Percentiles rank a stretch among this genome's conserved stretches.
Conservation (phyloP, 1,140 invertebrate species). For the Drosophila orena region DNA sequence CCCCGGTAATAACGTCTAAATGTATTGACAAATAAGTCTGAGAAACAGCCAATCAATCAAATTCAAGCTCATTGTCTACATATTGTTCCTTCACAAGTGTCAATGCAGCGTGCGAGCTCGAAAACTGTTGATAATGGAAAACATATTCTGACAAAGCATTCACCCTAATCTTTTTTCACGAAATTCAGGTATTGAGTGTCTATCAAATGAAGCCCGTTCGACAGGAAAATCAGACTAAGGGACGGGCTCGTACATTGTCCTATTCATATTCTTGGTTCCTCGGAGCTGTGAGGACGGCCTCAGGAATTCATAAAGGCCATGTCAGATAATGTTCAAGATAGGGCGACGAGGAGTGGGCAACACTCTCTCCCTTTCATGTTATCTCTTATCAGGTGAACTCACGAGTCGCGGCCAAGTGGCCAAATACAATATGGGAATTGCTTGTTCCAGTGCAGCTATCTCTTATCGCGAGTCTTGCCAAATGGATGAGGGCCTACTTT, state of each 20-base stretch:
- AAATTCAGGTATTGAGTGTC: neutral
- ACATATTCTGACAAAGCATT: neutral
- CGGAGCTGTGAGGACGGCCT: slow-evolving; percentile 10
- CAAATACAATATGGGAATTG: slow-evolving; percentile 30
- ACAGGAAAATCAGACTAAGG: neutral
- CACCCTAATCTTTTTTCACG: neutral
- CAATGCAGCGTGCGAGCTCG: neutral
- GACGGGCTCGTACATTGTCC: slow-evolving; percentile 1
- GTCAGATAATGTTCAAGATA: slow-evolving; percentile 41
- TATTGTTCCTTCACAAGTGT: neutral
- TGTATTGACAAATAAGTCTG: neutral
- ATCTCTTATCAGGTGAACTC: slow-evolving; percentile 34
- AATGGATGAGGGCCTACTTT: slow-evolving; percentile 51
- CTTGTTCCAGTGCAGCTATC: slow-evolving; percentile 45
- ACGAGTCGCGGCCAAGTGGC: slow-evolving; percentile 14
- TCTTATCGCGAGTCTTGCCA: slow-evolving; percentile 40
- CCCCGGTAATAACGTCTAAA: too few species aligned
- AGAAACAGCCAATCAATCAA: neutral
- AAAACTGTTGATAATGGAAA: neutral
- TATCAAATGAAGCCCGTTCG: neutral
- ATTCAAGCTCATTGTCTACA: neutral
- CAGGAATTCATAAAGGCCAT: slow-evolving; percentile 7
- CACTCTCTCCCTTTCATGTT: slow-evolving; percentile 10
- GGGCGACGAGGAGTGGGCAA: slow-evolving; percentile 1
- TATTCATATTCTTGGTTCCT: neutral